These are phyloP conservation scores for Melipona quadrifasciata DNA, from an alignment of 1,140 invertebrate genomes.

Conservation along the genomic window DNA sequence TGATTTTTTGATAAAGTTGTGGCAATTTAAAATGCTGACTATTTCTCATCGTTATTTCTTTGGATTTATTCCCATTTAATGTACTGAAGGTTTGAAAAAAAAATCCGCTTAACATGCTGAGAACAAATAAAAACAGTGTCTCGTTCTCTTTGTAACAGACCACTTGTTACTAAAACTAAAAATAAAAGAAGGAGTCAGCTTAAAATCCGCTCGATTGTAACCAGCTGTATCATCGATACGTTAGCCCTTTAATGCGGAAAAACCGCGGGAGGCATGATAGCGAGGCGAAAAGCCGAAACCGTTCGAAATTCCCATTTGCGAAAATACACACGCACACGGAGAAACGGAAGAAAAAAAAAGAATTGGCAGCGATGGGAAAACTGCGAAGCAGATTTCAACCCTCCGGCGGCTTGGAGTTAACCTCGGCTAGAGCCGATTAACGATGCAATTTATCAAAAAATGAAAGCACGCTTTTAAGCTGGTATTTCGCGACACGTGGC, in stretches of 20 bases:
- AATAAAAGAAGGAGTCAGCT: too few species aligned
- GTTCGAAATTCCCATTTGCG: slow-evolving; percentile 56
- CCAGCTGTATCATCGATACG: slow-evolving; percentile 39
- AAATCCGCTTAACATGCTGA: too few species aligned
- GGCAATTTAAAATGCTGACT: too few species aligned
- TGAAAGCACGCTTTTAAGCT: slow-evolving; percentile 75
- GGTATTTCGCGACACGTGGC: slow-evolving; percentile 73
- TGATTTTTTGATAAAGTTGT: too few species aligned
- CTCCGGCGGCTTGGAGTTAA: slow-evolving; percentile 50
- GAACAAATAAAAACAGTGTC: too few species aligned
- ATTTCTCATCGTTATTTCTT: too few species aligned
- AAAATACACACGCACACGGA: slow-evolving; percentile 43
- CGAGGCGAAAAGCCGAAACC: slow-evolving; percentile 27
- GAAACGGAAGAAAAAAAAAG: slow-evolving; percentile 20
- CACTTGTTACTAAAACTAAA: too few species aligned
- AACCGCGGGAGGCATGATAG: slow-evolving; percentile 16
- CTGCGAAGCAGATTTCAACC: slow-evolving; percentile 62
- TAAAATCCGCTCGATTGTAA: neutral
- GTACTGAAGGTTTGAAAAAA: too few species aligned
- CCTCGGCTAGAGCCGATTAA: slow-evolving; percentile 71
- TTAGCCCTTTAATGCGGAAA: slow-evolving; percentile 53
- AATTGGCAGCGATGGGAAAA: slow-evolving; percentile 13
- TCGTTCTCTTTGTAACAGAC: too few species aligned
- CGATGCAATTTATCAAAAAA: slow-evolving; percentile 75
- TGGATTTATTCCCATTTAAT: too few species aligned